phyloP scores from a whole-genome alignment of 2,888 invertebrate species.

The Metellina segmentata region DNA sequence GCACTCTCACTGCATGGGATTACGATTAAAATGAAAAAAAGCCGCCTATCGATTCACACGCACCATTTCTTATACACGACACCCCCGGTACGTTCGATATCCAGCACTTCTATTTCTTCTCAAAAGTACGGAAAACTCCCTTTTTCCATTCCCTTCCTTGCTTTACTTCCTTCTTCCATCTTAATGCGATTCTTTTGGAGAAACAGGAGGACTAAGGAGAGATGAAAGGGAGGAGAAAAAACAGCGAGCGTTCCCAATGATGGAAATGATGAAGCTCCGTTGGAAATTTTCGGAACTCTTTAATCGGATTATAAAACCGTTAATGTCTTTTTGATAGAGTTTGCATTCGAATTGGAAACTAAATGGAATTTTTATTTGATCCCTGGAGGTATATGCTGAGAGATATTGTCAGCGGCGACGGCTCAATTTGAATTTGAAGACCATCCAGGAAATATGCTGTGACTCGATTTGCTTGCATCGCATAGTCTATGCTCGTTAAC shows the following conservation, averaged over 20 bases:
- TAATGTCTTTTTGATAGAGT: slow-evolving; percentile 72
- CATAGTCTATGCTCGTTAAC: no score
- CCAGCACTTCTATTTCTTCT: slow-evolving; percentile 26
- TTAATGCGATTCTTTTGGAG: slow-evolving; percentile 40
- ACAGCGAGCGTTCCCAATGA: background rate
- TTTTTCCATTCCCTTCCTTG: background rate
- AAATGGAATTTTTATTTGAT: slow-evolving; percentile 55
- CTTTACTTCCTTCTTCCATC: background rate
- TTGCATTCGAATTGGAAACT: slow-evolving; percentile 49
- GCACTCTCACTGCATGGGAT: slow-evolving; percentile 18
- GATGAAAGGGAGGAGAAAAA: slow-evolving; percentile 21
- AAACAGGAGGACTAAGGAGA: slow-evolving; percentile 5
- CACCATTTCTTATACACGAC: slow-evolving; percentile 27
- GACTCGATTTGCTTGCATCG: background rate
- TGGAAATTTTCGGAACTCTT: slow-evolving; percentile 31
- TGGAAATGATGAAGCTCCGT: slow-evolving; percentile 5
- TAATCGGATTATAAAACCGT: slow-evolving; percentile 69
- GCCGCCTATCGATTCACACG: slow-evolving; percentile 6
- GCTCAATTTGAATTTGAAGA: slow-evolving; percentile 32
- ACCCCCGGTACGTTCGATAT: slow-evolving; percentile 33
- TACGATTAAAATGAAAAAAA: slow-evolving; percentile 46
- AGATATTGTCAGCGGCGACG: slow-evolving; percentile 18
- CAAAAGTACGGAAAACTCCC: background rate
- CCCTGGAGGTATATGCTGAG: slow-evolving; percentile 8
- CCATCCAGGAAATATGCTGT: slow-evolving; percentile 8